Evolutionary conservation across 2,888 invertebrate species (phyloP).

Genomic region (Thalpophila matura): DNA sequence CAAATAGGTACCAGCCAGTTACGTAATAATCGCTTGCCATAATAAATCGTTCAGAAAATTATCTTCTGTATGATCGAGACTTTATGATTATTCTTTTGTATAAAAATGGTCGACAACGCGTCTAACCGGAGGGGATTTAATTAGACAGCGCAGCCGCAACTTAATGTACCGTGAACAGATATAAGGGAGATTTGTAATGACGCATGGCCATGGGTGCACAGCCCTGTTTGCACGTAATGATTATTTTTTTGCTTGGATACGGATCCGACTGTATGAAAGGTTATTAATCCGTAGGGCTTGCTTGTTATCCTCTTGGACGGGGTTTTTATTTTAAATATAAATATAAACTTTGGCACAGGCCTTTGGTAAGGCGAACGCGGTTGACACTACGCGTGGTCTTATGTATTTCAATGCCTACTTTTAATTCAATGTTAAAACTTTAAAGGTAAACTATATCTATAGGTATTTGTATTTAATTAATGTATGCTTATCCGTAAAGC

Average conservation of each 20-base stretch:
- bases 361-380: too few species aligned
- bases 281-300: slow-evolving; percentile 8
- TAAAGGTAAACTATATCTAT: too few species aligned
- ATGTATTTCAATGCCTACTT: too few species aligned
- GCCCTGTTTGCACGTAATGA: slow-evolving; percentile 57
- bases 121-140: slow-evolving; percentile 82
- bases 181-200: slow-evolving; percentile 78
- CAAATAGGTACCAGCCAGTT: slow-evolving; percentile 3
- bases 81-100: slow-evolving; percentile 71
- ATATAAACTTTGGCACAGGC: too few species aligned
- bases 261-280: slow-evolving; percentile 6
- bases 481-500: too few species aligned
- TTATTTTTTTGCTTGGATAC: slow-evolving; percentile 43
- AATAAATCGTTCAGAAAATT: slow-evolving; percentile 47
- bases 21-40: background rate
- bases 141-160: slow-evolving; percentile 80
- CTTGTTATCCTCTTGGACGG: slow-evolving; percentile 1
- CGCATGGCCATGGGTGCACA: slow-evolving; percentile 58
- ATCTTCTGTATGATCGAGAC: slow-evolving; percentile 44
- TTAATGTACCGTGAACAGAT: slow-evolving; percentile 85
- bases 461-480: too few species aligned
- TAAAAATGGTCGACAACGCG: slow-evolving; percentile 75
- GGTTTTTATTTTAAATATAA: background rate
- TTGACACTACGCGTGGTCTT: too few species aligned
- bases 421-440: too few species aligned